Base-by-base conservation (phyloP, 2,888 invertebrate genomes). In the Hydroisotoma schaefferi region DNA sequence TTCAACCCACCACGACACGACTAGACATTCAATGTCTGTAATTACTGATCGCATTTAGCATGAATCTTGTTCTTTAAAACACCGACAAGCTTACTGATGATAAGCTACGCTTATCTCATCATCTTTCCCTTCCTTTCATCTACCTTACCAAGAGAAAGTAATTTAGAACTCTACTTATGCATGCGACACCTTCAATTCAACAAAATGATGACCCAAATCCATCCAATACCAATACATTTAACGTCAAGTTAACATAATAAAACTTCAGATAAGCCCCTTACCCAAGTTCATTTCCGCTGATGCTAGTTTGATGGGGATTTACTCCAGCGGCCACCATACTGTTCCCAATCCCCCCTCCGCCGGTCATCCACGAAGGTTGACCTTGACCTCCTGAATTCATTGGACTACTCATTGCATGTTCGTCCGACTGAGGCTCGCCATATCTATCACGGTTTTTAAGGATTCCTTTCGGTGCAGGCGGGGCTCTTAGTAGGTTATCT, bases 371-470 rank as follows among this genome's bases (percentile, higher is more conserved):
- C 3, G 46, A 46, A n/a, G n/a, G n/a, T n/a, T n/a, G n/a, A 8
- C 23, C 22, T 23, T 20, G 23, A 4, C 23, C 12, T 18, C 46
- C 46, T 46, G 23, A 63, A 63, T 49, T 27, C 48, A 2, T 51
- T 61, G 3, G 56, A 46, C 25, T 4, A 38, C 10, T 40, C 53
- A 23, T 23, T 54, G 20, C 59, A 26, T 20, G 15, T 40, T 40
- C 40, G 15, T 20, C 40, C 5, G 40, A 5, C 40, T 18, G 5
- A 18, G n/a, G 40, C 5, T 15, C 15, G 15, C 40, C 40, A 26
- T 46, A 15, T 26, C 49, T 26, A 23, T 58, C 43, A 29, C 53
- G 33, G 37, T 59, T 59, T 40, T 59, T 59, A 6, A 59, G 26
- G 12, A 59, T 59, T 26, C 59, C 55, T 26, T 47, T 54, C 15